Base-by-base conservation (phyloP, 2,888 invertebrate species). In the Pseudeuparius sepicola region DNA sequence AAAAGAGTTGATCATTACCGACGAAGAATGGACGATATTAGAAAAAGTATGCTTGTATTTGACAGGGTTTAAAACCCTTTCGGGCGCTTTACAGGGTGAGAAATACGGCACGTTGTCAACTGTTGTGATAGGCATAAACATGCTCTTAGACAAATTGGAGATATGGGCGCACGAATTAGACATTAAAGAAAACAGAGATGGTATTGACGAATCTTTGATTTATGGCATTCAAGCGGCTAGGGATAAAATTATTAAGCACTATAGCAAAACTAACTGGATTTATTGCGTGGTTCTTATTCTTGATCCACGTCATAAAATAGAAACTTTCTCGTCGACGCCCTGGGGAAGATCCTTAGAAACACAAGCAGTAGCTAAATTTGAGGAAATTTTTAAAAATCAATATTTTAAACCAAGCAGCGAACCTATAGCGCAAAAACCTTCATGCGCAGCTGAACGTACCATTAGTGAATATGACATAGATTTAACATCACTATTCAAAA, bases 41-140 rank as follows among this genome's bases (percentile, higher is more conserved):
- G 30, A 39, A 24, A 20, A 20, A 43, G 23, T 41, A 14, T 39
- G 39, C 18, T 20, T 42, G 31, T 43, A 40, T 29, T 32, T 45
- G 12, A 40, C 31, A 7, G 29, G 34, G 38, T 45, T 44, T 28
- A 36, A 42, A 25, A 43, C 38, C 11, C 16, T 42, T 34, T 40
- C 39, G 20, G 38, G 15, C 26, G 33, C 30, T 24, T 32, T 46
- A 34, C 37, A 41, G 28, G 42, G 44, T 16, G 44, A 44, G 31
- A 23, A 14, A 25, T 45, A 45, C 36, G 32, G 29, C 30, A 45
- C 44, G 26, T 16, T 44, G 24, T 34, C 42, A 12, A 42, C 41
- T 40, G 44, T 44, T 11, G 26, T 40, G 36, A 37, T 43, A 28
- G 38, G 38, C 27, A 36, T 40, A 13, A 40, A 42, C 33, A 33